Evolutionary conservation across 2,888 invertebrate genomes (phyloP).

Genomic region (Parnassius glacialis): DNA sequence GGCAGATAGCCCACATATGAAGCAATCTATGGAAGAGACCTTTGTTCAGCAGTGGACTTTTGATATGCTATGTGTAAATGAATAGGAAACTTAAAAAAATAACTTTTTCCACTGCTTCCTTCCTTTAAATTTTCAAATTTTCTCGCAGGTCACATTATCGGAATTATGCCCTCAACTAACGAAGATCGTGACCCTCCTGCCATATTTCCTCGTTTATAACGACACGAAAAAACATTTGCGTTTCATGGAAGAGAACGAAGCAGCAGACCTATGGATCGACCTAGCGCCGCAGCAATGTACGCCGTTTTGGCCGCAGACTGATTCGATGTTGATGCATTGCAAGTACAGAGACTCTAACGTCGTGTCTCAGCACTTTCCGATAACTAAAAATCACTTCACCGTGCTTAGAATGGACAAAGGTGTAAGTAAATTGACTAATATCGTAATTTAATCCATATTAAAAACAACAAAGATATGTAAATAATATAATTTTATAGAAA

Average conservation of each 20-base stretch:
- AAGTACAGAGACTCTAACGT: conserved; percentile 88
- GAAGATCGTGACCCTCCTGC: conserved; percentile 88
- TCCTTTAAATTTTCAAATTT: not conserved
- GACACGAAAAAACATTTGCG: conserved; percentile 82
- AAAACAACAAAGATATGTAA: too few species aligned
- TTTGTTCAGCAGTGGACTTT: too few species aligned
- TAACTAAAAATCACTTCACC: conserved; percentile 85
- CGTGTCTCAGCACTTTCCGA: conserved; percentile 88
- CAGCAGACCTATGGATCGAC: conserved; percentile 91
- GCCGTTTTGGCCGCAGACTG: conserved; percentile 91
- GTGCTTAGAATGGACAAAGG: conserved; percentile 92
- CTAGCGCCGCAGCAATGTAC: conserved; percentile 84
- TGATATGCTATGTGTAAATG: too few species aligned
- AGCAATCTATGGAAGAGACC: too few species aligned
- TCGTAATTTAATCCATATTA: too few species aligned
- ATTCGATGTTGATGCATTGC: conserved; percentile 89
- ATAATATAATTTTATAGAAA: too few species aligned
- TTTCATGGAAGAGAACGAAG: conserved; percentile 93
- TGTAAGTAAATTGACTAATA: conserved; percentile 67
- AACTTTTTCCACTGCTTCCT: too few species aligned
- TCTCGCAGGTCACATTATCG: conserved; percentile 82
- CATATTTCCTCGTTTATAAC: conserved; percentile 89
- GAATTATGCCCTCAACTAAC: conserved; percentile 87
- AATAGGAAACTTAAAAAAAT: too few species aligned
- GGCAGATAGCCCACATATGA: too few species aligned